These are phyloP conservation scores for Epizoanthus stellaris DNA, from an alignment of 92 coral and sea anemone genomes.

Conservation along the genomic window DNA sequence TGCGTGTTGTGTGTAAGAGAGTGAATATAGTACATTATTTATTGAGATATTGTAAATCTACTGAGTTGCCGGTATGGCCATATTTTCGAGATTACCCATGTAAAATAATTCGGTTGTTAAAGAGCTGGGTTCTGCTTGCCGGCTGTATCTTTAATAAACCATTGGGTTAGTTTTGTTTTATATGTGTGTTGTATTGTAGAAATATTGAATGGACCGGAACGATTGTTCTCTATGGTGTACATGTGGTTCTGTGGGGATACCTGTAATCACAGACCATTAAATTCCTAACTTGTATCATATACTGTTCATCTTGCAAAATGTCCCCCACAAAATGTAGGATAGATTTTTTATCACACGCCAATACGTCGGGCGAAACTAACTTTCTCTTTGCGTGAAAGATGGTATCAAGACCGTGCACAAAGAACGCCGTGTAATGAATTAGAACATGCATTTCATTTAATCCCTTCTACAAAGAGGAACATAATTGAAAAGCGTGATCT, in stretches of 20 bases:
- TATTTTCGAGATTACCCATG: not conserved
- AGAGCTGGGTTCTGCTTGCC: not conserved
- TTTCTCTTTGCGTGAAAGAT: constrained; percentile 1
- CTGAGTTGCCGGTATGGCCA: not conserved
- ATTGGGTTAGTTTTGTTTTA: not conserved
- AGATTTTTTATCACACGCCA: constrained; percentile 1
- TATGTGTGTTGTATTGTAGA: not conserved
- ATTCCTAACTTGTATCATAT: no score
- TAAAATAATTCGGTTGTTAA: constrained; percentile 1
- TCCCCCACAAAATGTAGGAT: not conserved
- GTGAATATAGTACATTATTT: constrained; percentile 2
- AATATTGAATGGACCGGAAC: not conserved
- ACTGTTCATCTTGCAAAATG: no score
- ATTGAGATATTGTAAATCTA: constrained; percentile 29
- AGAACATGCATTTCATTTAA: not conserved
- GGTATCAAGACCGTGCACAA: not conserved
- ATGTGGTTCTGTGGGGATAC: not conserved
- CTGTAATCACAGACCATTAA: not conserved
- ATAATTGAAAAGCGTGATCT: not conserved
- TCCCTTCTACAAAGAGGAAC: not conserved
- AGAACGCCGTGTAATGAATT: no score
- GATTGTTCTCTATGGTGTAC: no score
- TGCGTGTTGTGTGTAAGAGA: not conserved
- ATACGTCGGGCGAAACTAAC: not conserved
- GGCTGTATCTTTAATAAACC: not conserved